These are phyloP conservation scores for Hypena proboscidalis DNA, from an alignment of 2,888 invertebrate species.

Conservation along the genomic window DNA sequence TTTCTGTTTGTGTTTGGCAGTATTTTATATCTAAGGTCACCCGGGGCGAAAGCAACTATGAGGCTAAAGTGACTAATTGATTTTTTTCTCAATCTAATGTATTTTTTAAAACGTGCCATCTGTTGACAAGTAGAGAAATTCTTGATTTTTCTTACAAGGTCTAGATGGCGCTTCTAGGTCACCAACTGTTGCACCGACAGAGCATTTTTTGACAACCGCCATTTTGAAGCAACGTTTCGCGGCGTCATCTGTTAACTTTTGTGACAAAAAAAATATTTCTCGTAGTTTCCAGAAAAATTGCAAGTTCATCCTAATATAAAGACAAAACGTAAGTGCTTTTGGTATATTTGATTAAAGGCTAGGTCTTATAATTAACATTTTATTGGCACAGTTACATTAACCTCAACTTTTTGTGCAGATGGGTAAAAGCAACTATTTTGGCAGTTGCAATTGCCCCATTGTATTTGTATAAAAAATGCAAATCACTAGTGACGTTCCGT, in stretches of 20 bases:
- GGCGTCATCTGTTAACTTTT: no score
- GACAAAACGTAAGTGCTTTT: constrained; percentile 14
- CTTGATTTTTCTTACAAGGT: constrained; percentile 1
- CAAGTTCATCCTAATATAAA: constrained; percentile 4
- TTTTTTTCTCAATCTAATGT: no score
- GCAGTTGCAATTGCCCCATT: constrained; percentile 11
- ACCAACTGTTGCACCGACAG: constrained; percentile 5
- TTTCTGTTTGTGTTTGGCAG: no score
- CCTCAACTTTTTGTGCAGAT: constrained; percentile 9
- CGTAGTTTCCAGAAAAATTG: constrained; percentile 1
- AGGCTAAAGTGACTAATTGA: constrained; percentile 3
- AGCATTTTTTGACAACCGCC: background rate
- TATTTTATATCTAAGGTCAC: background rate
- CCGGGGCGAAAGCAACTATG: constrained; percentile 1
- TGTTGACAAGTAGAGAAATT: constrained; percentile 4
- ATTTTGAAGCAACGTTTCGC: no score
- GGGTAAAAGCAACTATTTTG: constrained; percentile 18
- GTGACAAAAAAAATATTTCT: no score
- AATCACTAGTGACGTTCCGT: no score
- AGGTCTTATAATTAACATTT: constrained; percentile 3
- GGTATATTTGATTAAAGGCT: constrained; percentile 10
- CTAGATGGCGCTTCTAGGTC: constrained; percentile 4
- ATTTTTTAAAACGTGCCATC: no score
- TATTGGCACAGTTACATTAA: constrained; percentile 7
- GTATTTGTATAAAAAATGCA: constrained; percentile 16